Evolutionary conservation across 2,888 invertebrate genomes (phyloP), one percentile per base, ranked within the genome.

Genomic region (Nysson spinosus): DNA sequence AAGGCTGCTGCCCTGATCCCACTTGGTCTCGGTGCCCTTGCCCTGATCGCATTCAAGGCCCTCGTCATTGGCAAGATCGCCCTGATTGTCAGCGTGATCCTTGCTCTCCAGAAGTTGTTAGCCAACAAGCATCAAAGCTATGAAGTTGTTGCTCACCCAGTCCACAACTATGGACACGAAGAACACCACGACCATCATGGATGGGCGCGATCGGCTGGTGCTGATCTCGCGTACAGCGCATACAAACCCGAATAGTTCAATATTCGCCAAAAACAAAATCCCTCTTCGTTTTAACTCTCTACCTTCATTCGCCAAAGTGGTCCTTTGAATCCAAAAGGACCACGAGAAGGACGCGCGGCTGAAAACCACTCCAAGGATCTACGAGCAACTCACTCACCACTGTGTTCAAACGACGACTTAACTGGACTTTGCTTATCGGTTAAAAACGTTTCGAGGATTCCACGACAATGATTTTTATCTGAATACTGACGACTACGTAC

Each of bases 31-130:
- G 95, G 93, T 75, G 90, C 89, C 75, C 91, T 95, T 79, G 95
- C 94, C 51, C 89, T 95, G 68, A 90, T 95, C 39, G 94, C 95
- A 34, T 91, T 95, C 90, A 95, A 96, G 90, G 95, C 95, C 66
- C 90, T 96, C 75, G 88, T 95, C 82, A 90, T 95, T 75, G 95
- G 94, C 79, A 96, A 96, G 89, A 91, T 95, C 65, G 95, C 95
- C 2, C 89, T 96, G 16, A 89, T 95, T 52, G 91, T 95, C 69
- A 92, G 94, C 47, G 92, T 91, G 60, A 90, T 95, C 63, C 91
- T 95, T 62, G 95, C 94, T 0, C 88, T 95, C 50, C 95, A 95
- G 89, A 95, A 95, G 83, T 89, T 95, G 3, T 88, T 95, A 40
- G 92, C 91, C 46, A 90, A 91, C 42, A 93, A 94, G 85, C 89